Percentiles rank a stretch among this genome's conserved stretches.
Evolutionary conservation across 2,113 vertebrate genomes (phyloP).

Genomic region (Morone saxatilis): DNA sequence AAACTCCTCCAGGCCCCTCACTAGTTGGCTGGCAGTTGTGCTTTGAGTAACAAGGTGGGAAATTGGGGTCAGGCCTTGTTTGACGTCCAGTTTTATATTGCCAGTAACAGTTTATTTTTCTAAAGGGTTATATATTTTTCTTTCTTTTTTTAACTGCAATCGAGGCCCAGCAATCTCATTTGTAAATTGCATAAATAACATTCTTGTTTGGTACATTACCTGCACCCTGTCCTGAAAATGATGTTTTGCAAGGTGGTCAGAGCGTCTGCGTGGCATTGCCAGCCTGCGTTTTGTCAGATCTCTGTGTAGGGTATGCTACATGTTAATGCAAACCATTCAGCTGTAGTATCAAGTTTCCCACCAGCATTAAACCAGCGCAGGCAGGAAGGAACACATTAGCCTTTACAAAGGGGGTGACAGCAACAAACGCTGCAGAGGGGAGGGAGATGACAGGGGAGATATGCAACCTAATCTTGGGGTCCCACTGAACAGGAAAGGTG

Average conservation of each 20-base stretch:
- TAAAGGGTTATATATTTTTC: constrained; percentile 48
- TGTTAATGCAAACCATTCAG: constrained; percentile 67
- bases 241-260: constrained; percentile 64
- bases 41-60: constrained; percentile 54
- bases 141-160: constrained; percentile 43
- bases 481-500: constrained; percentile 47
- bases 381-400: constrained; percentile 78
- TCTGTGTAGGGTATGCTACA: constrained; percentile 36
- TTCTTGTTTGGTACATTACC: constrained; percentile 60
- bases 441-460: constrained; percentile 29
- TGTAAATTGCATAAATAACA: constrained; percentile 74
- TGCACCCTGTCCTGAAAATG: constrained; percentile 18
- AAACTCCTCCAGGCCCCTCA: constrained; percentile 22
- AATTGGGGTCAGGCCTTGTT: constrained; percentile 53
- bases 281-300: constrained; percentile 62
- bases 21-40: constrained; percentile 3
- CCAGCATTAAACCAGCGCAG: constrained; percentile 44
- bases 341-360: constrained; percentile 57
- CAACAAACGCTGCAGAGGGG: constrained; percentile 37
- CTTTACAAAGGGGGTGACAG: constrained; percentile 64
- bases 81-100: constrained; percentile 55
- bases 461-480: constrained; percentile 59
- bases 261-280: constrained; percentile 32
- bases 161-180: constrained; percentile 43
- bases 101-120: constrained; percentile 60